Percentiles rank a stretch among this genome's conserved stretches.
Evolutionary conservation across 2,797 vertebrate genomes (phyloP).

Genomic region (Urophycis tenuis): DNA sequence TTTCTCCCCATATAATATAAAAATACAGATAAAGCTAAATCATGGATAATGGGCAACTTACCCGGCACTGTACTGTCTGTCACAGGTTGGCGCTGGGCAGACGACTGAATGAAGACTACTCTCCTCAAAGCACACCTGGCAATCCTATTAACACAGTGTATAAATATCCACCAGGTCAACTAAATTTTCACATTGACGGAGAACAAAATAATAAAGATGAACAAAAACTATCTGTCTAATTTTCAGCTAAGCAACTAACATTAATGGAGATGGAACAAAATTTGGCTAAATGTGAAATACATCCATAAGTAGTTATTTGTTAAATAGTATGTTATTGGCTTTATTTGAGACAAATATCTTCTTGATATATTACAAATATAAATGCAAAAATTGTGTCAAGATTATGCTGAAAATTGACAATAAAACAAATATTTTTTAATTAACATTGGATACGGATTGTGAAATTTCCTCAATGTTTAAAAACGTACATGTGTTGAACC

Average conservation of each 20-base stretch:
- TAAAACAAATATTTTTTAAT: background rate
- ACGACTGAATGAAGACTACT: constrained; percentile 30
- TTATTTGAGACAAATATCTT: background rate
- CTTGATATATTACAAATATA: background rate
- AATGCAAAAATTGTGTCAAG: background rate
- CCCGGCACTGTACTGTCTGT: constrained; percentile 65
- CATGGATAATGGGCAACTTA: constrained; percentile 34
- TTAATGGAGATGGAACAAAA: background rate
- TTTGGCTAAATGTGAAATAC: background rate
- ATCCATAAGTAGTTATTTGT: background rate
- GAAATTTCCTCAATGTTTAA: background rate
- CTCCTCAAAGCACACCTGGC: constrained; percentile 17
- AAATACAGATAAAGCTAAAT: background rate
- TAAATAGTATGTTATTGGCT: background rate
- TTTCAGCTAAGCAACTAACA: background rate
- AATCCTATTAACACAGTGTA: constrained; percentile 67
- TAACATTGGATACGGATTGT: background rate
- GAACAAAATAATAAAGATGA: constrained; percentile 24
- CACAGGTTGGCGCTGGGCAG: constrained; percentile 30
- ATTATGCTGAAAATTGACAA: background rate
- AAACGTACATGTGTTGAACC: background rate
- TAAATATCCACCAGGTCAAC: constrained; percentile 45
- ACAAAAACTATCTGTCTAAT: background rate
- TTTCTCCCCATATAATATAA: background rate
- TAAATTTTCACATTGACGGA: constrained; percentile 28